Percentiles rank a stretch among this genome's conserved stretches.
These are phyloP conservation scores for Eciton burchellii DNA, from an alignment of 1,140 invertebrate genomes.

Conservation along the genomic window DNA sequence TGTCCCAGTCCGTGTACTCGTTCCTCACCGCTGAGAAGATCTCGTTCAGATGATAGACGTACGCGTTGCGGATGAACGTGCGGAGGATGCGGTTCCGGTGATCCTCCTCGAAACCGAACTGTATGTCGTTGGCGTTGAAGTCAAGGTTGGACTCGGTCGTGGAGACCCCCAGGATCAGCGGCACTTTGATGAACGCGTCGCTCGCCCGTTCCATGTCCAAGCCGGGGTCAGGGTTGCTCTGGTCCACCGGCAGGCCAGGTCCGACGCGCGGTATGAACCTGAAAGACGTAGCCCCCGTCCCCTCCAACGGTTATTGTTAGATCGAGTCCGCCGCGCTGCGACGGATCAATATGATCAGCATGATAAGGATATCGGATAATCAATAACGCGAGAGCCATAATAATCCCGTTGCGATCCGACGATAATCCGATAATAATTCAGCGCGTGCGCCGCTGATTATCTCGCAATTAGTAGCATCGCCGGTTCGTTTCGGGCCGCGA, in stretches of 20 bases:
- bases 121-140: constrained; percentile 91
- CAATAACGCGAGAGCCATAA: constrained; percentile 29
- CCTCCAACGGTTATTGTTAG: neutral
- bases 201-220: constrained; percentile 89
- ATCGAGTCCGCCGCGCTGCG: neutral
- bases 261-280: constrained; percentile 86
- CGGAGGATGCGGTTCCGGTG: constrained; percentile 90
- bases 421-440: constrained; percentile 53
- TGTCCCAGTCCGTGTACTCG: constrained; percentile 97
- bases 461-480: constrained; percentile 34
- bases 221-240: constrained; percentile 87
- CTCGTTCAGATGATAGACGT: constrained; percentile 95
- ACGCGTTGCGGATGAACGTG: constrained; percentile 95
- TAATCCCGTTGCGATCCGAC: constrained; percentile 24
- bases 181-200: constrained; percentile 89
- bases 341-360: constrained; percentile 8
- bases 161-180: constrained; percentile 89
- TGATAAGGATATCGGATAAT: constrained; percentile 29
- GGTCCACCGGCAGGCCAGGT: constrained; percentile 89
- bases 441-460: neutral
- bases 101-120: constrained; percentile 92
- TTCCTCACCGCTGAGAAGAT: constrained; percentile 96
- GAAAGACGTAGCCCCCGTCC: neutral
- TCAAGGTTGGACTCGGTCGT: constrained; percentile 92
- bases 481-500: constrained; percentile 26